Evolutionary conservation across 2,888 invertebrate species (phyloP).

Genomic region (Stictocephala bisonia): DNA sequence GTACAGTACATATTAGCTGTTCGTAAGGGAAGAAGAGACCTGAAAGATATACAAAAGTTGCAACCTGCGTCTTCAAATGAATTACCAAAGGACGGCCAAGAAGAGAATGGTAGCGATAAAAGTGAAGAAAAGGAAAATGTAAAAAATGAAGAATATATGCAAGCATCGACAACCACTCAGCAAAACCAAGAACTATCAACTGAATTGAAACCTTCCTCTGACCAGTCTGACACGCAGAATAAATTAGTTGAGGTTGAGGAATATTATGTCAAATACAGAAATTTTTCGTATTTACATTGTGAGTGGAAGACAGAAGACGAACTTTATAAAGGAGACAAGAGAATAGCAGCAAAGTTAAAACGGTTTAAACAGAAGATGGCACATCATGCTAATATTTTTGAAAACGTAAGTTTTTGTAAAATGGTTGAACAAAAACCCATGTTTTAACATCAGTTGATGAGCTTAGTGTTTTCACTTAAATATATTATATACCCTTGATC

Average conservation of each 20-base stretch:
- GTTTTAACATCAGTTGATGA: too few species aligned
- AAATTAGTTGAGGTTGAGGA: constrained; percentile 85
- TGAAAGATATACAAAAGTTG: constrained; percentile 65
- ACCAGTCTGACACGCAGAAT: constrained; percentile 24
- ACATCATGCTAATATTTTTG: constrained; percentile 89
- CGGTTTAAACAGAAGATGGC: constrained; percentile 94
- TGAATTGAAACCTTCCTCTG: background rate
- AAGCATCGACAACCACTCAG: background rate
- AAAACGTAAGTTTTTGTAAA: constrained; percentile 76
- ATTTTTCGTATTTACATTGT: constrained; percentile 98
- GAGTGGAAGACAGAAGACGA: constrained; percentile 99
- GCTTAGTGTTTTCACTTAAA: too few species aligned
- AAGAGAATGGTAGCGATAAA: constrained; percentile 55
- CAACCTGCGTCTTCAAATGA: constrained; percentile 47
- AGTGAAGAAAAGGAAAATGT: constrained; percentile 55
- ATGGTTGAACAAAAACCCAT: too few species aligned
- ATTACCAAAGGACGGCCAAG: constrained; percentile 53
- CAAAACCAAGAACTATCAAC: background rate
- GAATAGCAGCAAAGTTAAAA: constrained; percentile 94
- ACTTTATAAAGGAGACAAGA: constrained; percentile 92
- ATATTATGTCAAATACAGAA: constrained; percentile 93
- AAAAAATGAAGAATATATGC: constrained; percentile 4
- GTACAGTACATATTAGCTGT: constrained; percentile 88
- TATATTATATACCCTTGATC: too few species aligned
- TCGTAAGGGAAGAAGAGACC: constrained; percentile 84